Conservation (phyloP, 2,888 invertebrate genomes). For the Ethmia dodecea region DNA sequence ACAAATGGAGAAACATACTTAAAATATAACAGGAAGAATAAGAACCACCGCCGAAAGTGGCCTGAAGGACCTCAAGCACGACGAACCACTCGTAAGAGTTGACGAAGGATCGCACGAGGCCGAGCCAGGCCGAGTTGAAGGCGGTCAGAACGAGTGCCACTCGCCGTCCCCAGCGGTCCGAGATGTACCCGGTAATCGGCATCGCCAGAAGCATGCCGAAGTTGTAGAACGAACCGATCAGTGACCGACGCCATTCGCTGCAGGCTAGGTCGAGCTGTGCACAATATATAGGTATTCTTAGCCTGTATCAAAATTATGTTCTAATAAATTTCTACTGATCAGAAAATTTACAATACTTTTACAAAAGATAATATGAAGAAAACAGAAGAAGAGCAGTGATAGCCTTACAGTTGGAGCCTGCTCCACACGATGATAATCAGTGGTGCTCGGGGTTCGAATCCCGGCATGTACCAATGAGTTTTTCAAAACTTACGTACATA, state of each 20-base stretch:
- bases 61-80: constrained; percentile 84
- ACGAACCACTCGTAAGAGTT: constrained; percentile 83
- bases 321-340: no score
- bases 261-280: constrained; percentile 70
- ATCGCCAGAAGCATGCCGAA: constrained; percentile 84
- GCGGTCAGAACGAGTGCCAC: constrained; percentile 79
- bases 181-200: constrained; percentile 83
- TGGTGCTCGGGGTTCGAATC: no score
- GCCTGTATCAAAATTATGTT: no score
- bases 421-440: no score
- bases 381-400: no score
- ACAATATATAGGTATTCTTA: no score
- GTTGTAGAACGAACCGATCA: constrained; percentile 86
- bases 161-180: constrained; percentile 81
- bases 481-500: no score
- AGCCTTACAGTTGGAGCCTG: no score
- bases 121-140: constrained; percentile 80
- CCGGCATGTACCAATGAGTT: no score
- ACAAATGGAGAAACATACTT: no score
- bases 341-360: no score
- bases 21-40: constrained; percentile 85
- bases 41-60: constrained; percentile 82
- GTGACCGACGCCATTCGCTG: constrained; percentile 84
- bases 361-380: no score
- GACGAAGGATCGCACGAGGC: constrained; percentile 82